Evolutionary conservation across 1,140 invertebrate genomes (phyloP).

Genomic region (Zaprionus gabonicus): DNA sequence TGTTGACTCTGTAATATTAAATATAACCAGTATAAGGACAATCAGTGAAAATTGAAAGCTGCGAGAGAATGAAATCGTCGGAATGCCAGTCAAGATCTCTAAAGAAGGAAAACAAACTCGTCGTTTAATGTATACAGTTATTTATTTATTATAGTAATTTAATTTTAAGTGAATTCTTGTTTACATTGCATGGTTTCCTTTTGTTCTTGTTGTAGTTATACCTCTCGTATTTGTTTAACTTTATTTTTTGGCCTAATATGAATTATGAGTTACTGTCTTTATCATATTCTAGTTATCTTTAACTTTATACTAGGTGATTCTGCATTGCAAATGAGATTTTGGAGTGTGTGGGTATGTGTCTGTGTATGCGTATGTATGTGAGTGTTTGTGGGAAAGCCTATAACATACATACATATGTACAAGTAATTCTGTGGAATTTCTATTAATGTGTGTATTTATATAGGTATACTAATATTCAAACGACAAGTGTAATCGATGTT

Average conservation of each 20-base stretch:
- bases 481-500: neutral
- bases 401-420: conserved; percentile 45
- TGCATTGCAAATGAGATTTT: conserved; percentile 26
- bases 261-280: conserved; percentile 25
- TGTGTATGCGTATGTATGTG: conserved; percentile 1
- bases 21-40: too few species aligned
- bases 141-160: conserved; percentile 54
- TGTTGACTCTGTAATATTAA: too few species aligned
- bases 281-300: conserved; percentile 27
- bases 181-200: conserved; percentile 45
- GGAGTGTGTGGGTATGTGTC: conserved; percentile 10
- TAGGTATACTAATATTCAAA: conserved; percentile 16
- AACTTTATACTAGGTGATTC: conserved; percentile 41
- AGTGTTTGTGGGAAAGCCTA: conserved; percentile 16
- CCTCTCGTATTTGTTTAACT: neutral
- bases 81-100: too few species aligned
- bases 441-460: conserved; percentile 26
- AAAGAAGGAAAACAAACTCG: neutral
- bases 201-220: conserved; percentile 7
- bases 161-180: conserved; percentile 52
- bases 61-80: neutral
- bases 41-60: too few species aligned
- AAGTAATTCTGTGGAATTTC: conserved; percentile 33
- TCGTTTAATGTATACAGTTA: conserved; percentile 39
- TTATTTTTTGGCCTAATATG: conserved; percentile 42